phyloP scores from a whole-genome alignment of 2,113 vertebrate species.

The Epinephelus moara region DNA sequence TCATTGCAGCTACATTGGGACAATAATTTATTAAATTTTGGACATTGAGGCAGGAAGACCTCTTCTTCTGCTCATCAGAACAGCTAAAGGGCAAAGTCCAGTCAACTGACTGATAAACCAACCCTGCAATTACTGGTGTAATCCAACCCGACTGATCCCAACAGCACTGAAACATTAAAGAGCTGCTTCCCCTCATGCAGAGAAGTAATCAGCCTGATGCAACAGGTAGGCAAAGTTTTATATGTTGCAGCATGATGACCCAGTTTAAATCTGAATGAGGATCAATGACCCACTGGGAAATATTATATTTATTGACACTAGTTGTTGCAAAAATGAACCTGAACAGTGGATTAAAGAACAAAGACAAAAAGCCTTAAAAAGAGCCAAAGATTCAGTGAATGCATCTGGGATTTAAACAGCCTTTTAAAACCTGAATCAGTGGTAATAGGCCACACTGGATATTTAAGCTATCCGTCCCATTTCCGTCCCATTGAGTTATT shows the following conservation, averaged over 20 bases:
- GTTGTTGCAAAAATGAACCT: not conserved
- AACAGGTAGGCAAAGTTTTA: not conserved
- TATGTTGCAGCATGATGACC: not conserved
- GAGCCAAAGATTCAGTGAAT: not conserved
- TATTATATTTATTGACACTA: not conserved
- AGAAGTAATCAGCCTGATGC: conserved; percentile 22
- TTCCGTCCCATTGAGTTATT: conserved; percentile 54
- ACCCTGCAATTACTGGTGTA: not conserved
- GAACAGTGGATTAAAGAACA: not conserved
- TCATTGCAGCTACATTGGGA: not conserved
- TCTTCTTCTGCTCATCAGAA: not conserved
- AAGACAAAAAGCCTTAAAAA: not conserved
- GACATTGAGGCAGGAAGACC: not conserved
- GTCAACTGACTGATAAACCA: not conserved
- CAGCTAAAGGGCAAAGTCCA: not conserved
- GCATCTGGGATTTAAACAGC: conserved; percentile 18
- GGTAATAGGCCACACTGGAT: conserved; percentile 8
- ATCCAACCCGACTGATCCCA: not conserved
- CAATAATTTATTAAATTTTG: not conserved
- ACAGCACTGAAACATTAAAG: conserved; percentile 50
- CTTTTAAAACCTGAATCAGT: conserved; percentile 11
- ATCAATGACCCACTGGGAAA: not conserved
- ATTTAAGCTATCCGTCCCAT: conserved; percentile 59
- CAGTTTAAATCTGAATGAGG: not conserved
- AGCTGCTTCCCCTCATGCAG: conserved; percentile 44